Conservation (phyloP, 2,888 invertebrate genomes). For the Apeira syringaria region DNA sequence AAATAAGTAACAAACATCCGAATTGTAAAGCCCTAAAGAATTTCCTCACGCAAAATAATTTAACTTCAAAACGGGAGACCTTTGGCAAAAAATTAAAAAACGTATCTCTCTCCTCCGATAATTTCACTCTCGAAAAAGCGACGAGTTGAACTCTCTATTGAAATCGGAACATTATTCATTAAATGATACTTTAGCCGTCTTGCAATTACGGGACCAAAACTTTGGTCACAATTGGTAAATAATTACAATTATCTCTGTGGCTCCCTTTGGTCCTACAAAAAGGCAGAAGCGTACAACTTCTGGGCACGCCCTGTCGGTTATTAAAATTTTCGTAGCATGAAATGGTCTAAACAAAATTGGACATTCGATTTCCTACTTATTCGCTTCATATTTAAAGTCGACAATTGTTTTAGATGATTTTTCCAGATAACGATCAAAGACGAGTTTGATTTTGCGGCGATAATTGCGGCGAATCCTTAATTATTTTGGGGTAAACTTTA, state of each 20-base stretch:
- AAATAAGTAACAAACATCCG: conserved; percentile 54
- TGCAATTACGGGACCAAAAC: conserved; percentile 72
- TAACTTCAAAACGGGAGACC: conserved; percentile 64
- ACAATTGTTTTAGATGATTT: conserved; percentile 43
- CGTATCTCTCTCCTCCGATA: conserved; percentile 51
- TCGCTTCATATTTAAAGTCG: conserved; percentile 41
- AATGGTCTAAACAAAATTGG: conserved; percentile 47
- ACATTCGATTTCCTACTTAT: conserved; percentile 50
- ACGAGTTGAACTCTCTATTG: conserved; percentile 54
- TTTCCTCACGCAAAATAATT: conserved; percentile 70
- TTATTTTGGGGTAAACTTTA: conserved; percentile 83
- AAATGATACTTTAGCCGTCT: conserved; percentile 73
- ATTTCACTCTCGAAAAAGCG: conserved; percentile 53
- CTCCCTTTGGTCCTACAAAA: conserved; percentile 75
- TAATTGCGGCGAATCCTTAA: conserved; percentile 83
- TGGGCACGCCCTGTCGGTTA: conserved; percentile 65
- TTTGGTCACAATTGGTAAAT: conserved; percentile 79
- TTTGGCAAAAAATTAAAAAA: conserved; percentile 61
- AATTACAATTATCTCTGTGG: conserved; percentile 78
- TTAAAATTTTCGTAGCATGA: conserved; percentile 71
- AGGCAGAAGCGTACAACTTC: conserved; percentile 75
- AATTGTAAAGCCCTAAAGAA: conserved; percentile 66
- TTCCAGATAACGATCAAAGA: conserved; percentile 74
- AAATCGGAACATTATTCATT: conserved; percentile 68
- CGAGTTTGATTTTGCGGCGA: conserved; percentile 80